Evolutionary conservation across 2,888 invertebrate species (phyloP).

Genomic region (Timema podura): DNA sequence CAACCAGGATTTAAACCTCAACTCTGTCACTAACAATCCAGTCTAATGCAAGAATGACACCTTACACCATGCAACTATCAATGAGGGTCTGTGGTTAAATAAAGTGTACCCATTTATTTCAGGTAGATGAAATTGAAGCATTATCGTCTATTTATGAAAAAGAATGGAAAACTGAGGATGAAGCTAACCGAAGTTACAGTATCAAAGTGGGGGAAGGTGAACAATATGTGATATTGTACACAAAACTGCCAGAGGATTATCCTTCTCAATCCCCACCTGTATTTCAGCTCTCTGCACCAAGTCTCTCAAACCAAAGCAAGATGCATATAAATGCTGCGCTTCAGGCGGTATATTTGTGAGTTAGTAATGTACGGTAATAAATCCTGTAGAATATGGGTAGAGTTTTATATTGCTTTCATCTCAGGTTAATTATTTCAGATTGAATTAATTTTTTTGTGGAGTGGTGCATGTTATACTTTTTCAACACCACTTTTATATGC

Average conservation of each 20-base stretch:
- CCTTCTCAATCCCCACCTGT: slow-evolving; percentile 61
- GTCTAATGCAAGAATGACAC: too few species aligned
- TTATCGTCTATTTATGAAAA: slow-evolving; percentile 66
- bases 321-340: slow-evolving; percentile 52
- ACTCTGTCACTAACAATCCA: too few species aligned
- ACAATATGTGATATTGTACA: slow-evolving; percentile 54
- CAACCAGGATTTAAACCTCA: too few species aligned
- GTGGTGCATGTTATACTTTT: too few species aligned
- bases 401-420: too few species aligned
- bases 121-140: slow-evolving; percentile 69
- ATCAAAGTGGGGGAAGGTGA: slow-evolving; percentile 53
- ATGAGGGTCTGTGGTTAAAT: too few species aligned
- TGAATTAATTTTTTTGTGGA: too few species aligned
- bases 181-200: slow-evolving; percentile 53
- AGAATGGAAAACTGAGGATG: slow-evolving; percentile 61
- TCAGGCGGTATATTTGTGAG: slow-evolving; percentile 65
- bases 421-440: too few species aligned
- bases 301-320: slow-evolving; percentile 59
- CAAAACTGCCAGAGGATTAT: slow-evolving; percentile 62
- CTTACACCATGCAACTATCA: too few species aligned
- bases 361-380: slow-evolving; percentile 31
- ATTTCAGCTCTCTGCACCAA: slow-evolving; percentile 68
- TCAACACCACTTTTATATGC: too few species aligned
- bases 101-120: background rate
- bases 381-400: too few species aligned